These are phyloP conservation scores for Limnephilus auricula DNA, from an alignment of 2,888 invertebrate species.

Conservation along the genomic window DNA sequence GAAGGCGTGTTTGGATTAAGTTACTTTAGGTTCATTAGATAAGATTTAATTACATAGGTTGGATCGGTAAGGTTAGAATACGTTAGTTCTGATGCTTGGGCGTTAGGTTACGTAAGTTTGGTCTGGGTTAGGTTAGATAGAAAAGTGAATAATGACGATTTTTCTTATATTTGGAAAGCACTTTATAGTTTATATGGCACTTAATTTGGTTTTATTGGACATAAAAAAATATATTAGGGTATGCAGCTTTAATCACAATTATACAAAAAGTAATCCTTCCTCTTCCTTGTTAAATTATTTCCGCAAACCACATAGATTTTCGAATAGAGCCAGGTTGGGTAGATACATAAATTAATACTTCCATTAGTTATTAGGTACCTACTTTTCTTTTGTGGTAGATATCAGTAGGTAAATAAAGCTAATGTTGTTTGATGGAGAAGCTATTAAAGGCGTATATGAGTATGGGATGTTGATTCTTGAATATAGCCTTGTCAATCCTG, in stretches of 20 bases:
- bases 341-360: neutral
- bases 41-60: no score
- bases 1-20: no score
- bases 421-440: slow-evolving; percentile 73
- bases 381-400: neutral
- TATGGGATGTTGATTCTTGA: slow-evolving; percentile 80
- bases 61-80: no score
- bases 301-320: neutral
- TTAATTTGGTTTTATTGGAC: neutral
- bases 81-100: no score
- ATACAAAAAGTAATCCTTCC: neutral
- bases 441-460: slow-evolving; percentile 72
- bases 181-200: neutral
- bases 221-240: neutral
- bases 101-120: neutral
- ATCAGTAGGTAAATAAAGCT: neutral
- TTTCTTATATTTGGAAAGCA: neutral
- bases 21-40: no score
- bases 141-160: neutral
- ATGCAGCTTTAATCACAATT: neutral
- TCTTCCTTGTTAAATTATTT: neutral
- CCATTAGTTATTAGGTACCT: neutral
- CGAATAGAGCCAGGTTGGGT: neutral
- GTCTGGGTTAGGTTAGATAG: neutral
- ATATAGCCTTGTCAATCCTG: slow-evolving; percentile 81